Conservation (phyloP, 2,888 invertebrate species). For the Eupsilia transversa region DNA sequence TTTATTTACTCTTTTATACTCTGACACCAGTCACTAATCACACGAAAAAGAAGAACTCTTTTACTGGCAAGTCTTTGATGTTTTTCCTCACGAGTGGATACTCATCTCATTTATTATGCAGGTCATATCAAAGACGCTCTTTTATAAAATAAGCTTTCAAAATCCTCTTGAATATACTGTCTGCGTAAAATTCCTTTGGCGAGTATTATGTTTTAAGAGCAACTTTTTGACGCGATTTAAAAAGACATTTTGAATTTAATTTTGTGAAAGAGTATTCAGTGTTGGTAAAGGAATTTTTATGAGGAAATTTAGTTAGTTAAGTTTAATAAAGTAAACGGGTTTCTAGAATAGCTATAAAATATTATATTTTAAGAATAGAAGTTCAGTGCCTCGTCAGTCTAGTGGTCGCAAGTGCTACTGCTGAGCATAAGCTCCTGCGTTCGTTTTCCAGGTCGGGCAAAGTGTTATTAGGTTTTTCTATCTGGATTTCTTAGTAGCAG, state of each 20-base stretch:
- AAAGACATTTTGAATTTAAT: constrained; percentile 15
- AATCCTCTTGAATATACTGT: constrained; percentile 34
- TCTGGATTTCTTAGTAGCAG: too few species aligned
- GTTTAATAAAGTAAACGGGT: not conserved
- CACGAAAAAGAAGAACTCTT: too few species aligned
- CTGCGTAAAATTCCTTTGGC: constrained; percentile 11
- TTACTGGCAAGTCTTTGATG: constrained; percentile 24
- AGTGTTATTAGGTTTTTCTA: too few species aligned
- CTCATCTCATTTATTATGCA: constrained; percentile 39
- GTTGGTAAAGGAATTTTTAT: not conserved
- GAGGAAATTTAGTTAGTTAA: not conserved
- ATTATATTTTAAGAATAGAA: not conserved
- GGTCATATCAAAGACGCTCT: constrained; percentile 18
- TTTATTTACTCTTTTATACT: constrained; percentile 10
- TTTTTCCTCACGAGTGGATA: constrained; percentile 17
- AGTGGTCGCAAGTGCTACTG: too few species aligned
- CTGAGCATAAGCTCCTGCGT: too few species aligned
- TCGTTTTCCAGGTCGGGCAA: too few species aligned
- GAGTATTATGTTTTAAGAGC: constrained; percentile 1
- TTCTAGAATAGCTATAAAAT: not conserved
- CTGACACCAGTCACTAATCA: too few species aligned
- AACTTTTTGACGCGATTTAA: constrained; percentile 11
- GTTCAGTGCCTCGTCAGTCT: not conserved
- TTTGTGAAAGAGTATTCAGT: constrained; percentile 1
- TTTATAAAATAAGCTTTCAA: constrained; percentile 30